Evolutionary conservation across 1,140 invertebrate species (phyloP), one percentile per base, ranked within the genome.

Genomic region (Caerostris darwini): DNA sequence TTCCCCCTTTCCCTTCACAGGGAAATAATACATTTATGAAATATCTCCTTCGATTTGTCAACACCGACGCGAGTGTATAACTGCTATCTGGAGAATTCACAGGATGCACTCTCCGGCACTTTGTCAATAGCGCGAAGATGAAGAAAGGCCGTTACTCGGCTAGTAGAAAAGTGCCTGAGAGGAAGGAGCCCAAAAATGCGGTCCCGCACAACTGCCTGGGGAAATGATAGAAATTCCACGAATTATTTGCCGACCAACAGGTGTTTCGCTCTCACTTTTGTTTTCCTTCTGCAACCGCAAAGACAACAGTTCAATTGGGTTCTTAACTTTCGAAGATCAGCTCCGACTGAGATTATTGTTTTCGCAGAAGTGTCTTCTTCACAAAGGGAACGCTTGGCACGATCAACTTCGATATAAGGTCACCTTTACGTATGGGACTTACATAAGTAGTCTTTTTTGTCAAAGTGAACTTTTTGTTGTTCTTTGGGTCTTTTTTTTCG

Each of bases 221-320:
- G 90, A 92, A 85, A 85, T 92, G 81, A 92, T 92, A 85, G 90
- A 92, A 81, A 92, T 92, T 92, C 90, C 90, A 81, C 58, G 90
- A 67, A 92, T 92, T 92, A 92, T 92, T 92, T 67, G 53, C 90
- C 90, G 17, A 85, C 50, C 81, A 92, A 92, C 90, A 92, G 81
- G 81, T 92, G 90, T 58, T 57, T 57, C 82, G 34, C 34, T 34
- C 50, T 77, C 71, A 77, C 71, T 77, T 34, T 12, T 77, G 34
- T 77, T 77, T 77, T 50, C 71, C 53, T 50, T 50, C 50, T 12
- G 8, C 12, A 77, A 34, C 71, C 10, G 71, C 34, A 77, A 77
- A 34, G 8, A 67, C 10, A 53, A 10, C 50, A 77, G 71, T 77
- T 77, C 71, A 53, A 34, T 34, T 53, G 19, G 61, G 17, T 34